Conservation (phyloP, 64 coral and sea anemone genomes). For the Montipora sp. region DNA sequence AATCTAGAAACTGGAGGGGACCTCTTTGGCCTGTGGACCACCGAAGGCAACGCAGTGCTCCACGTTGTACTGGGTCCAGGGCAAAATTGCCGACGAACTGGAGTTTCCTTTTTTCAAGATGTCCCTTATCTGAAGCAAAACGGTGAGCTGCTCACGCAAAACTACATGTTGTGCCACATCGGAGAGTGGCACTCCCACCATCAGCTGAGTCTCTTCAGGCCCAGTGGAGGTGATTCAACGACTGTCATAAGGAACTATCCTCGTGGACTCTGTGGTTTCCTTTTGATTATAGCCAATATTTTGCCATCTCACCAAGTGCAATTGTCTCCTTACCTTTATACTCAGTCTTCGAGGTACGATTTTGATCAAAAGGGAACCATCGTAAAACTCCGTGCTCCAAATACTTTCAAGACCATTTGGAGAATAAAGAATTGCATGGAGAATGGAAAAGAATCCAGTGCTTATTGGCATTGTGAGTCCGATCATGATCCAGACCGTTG, state of each 20-base stretch:
- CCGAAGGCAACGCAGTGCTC: constrained; percentile 49
- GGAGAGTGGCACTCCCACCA: constrained; percentile 94
- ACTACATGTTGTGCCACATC: constrained; percentile 85
- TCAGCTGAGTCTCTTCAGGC: constrained; percentile 46
- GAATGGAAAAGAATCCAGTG: neutral
- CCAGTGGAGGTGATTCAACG: constrained; percentile 62
- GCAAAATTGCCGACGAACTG: constrained; percentile 51
- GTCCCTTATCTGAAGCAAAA: constrained; percentile 64
- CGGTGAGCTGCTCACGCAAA: constrained; percentile 53
- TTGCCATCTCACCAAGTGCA: neutral
- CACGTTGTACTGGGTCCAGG: constrained; percentile 80
- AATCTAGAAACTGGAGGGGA: constrained; percentile 80
- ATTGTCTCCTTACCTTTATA: constrained; percentile 67
- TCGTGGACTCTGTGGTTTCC: constrained; percentile 53
- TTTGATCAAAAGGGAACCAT: neutral
- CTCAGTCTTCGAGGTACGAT: neutral
- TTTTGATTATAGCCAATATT: constrained; percentile 78
- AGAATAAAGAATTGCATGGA: neutral
- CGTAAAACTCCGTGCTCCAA: neutral
- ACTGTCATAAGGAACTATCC: constrained; percentile 72
- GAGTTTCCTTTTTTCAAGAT: constrained; percentile 79
- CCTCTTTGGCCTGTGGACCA: constrained; percentile 86
- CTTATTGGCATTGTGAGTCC: neutral
- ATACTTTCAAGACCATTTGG: neutral
- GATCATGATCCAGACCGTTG: neutral